Conservation (phyloP, 2,797 vertebrate genomes). For the Notoglanidium macrostoma region DNA sequence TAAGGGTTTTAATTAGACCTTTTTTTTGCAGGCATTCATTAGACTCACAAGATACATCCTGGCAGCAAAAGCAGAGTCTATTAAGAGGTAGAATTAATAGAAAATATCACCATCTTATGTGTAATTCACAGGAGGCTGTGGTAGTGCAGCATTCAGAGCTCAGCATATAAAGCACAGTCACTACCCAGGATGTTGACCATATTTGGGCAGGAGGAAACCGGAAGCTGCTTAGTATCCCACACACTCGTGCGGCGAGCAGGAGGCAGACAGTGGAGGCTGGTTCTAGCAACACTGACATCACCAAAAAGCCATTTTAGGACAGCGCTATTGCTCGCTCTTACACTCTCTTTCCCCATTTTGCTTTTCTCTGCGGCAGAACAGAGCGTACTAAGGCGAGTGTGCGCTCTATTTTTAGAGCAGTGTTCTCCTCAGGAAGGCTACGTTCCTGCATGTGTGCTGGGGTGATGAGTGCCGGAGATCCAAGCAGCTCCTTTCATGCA, state of each 20-base stretch:
- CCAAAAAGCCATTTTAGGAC: constrained; percentile 69
- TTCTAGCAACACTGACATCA: constrained; percentile 67
- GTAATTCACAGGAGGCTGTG: constrained; percentile 11
- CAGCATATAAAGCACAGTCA: constrained; percentile 42
- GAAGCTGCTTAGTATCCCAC: constrained; percentile 64
- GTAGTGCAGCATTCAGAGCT: constrained; percentile 15
- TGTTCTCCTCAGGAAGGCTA: constrained; percentile 68
- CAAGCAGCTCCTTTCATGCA: constrained; percentile 7
- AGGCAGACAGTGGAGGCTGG: constrained; percentile 52
- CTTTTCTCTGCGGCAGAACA: constrained; percentile 36
- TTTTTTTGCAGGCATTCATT: constrained; percentile 42
- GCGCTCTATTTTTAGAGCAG: constrained; percentile 74
- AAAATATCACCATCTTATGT: constrained; percentile 27
- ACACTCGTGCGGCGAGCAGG: constrained; percentile 45
- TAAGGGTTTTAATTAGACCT: constrained; percentile 40
- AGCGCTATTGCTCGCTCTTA: constrained; percentile 34
- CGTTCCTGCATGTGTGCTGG: constrained; percentile 62
- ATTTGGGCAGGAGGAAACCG: constrained; percentile 68
- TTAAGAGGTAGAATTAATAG: constrained; percentile 31
- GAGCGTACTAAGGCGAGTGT: constrained; percentile 56
- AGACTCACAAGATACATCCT: constrained; percentile 31
- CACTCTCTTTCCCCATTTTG: constrained; percentile 27
- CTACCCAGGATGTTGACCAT: constrained; percentile 52
- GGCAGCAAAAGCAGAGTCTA: constrained; percentile 26
- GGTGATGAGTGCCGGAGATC: constrained; percentile 36